A percentile compares a stretch with the other conserved stretches of the same genome.
phyloP scores from a whole-genome alignment of 2,797 vertebrate genomes.

The Carcharodon carcharias region DNA sequence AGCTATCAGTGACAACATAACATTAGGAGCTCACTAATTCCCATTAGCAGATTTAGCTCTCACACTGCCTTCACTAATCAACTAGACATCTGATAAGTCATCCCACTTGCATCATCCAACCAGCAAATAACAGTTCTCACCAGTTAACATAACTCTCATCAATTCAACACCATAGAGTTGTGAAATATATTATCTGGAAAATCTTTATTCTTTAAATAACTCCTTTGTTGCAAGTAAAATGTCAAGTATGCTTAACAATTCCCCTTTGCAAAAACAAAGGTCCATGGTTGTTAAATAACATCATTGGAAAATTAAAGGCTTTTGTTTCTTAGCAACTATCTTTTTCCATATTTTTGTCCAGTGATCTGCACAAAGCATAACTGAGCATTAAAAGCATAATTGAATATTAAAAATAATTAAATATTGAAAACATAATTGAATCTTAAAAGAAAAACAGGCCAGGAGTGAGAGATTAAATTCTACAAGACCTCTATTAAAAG shows the following conservation, averaged over 20 bases:
- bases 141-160: not conserved
- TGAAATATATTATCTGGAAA: not conserved
- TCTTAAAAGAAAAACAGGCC: not conserved
- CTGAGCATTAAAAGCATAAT: conserved; percentile 7
- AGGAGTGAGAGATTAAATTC: not conserved
- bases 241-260: not conserved
- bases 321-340: not conserved
- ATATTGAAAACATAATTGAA: conserved; percentile 3
- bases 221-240: not conserved
- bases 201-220: not conserved
- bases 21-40: not conserved
- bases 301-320: not conserved
- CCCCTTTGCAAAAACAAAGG: not conserved
- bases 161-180: not conserved
- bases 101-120: not conserved
- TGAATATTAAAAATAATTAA: conserved; percentile 19
- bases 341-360: not conserved
- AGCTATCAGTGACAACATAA: not conserved
- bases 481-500: not conserved
- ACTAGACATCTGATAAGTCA: not conserved
- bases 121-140: not conserved
- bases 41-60: not conserved
- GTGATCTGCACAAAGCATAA: not conserved
- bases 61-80: not conserved
- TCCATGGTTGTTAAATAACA: not conserved